A percentile compares a stretch with the other conserved stretches of the same genome.
Evolutionary conservation across 2,797 vertebrate genomes (phyloP).

Genomic region (Cynopterus sphinx): DNA sequence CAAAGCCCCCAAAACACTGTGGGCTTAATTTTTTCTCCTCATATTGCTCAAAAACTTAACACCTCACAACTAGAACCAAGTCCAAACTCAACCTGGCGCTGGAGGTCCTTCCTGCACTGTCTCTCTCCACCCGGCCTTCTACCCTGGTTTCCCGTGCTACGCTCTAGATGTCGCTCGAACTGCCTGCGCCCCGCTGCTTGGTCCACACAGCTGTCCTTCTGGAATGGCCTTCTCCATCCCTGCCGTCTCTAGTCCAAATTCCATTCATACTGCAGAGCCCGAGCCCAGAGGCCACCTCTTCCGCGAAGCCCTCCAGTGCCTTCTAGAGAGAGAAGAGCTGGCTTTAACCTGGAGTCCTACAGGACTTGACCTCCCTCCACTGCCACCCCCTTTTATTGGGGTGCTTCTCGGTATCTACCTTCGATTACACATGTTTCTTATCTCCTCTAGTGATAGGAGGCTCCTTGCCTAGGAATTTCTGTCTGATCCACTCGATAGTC

Average conservation of each 20-base stretch:
- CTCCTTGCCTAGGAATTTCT: conserved; percentile 13
- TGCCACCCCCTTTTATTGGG: too few relatives aligned
- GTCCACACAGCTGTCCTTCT: not conserved
- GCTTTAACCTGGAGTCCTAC: not conserved
- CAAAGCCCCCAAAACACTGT: not conserved
- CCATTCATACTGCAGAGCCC: not conserved
- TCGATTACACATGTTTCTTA: not conserved
- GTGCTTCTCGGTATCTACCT: not conserved
- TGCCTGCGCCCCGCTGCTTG: not conserved
- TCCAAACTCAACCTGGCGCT: not conserved
- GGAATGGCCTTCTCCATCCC: not conserved
- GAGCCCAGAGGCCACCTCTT: not conserved
- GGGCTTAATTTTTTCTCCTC: not conserved
- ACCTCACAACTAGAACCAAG: not conserved
- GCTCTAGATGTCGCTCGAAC: not conserved
- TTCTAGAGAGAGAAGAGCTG: not conserved
- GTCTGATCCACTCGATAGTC: not conserved
- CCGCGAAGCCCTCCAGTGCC: not conserved
- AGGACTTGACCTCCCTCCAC: too few relatives aligned
- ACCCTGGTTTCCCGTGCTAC: not conserved
- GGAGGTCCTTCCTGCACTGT: not conserved
- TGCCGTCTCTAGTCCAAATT: not conserved
- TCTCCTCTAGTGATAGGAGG: not conserved
- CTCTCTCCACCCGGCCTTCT: not conserved
- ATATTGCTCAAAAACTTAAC: not conserved